Evolutionary conservation across 2,113 vertebrate genomes (phyloP), one percentile per base, ranked within the genome.

Genomic region (Saccopteryx leptura): DNA sequence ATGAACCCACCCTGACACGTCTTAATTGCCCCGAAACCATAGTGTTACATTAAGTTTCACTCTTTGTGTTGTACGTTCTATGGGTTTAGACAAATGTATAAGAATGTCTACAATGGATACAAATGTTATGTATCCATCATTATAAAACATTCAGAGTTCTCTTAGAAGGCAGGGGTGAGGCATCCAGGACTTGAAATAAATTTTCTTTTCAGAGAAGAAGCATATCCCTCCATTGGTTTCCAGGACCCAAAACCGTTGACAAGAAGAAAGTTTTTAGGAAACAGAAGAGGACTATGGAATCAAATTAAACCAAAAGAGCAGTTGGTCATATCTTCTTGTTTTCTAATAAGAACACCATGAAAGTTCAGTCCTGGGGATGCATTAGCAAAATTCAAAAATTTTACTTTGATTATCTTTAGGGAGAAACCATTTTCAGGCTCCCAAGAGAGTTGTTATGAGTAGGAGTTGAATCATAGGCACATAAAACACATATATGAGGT

Each of bases 391-490:
- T 28, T 24, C 46, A 63, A 69, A 88, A 80, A 33, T 69, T 69
- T 88, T 18, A 26, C 63, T 76, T 65, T 84, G 9, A 7, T 65
- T 65, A 56, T 68, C 28, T 90, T 92, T 74, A 84, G 76, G 75
- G 48, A 65, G 31, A 86, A 92, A 90, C 56, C 24, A 61, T 90
- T 87, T 94, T 65, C 52, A 83, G 76, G 46, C 24, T 88, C 31
- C 21, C 74, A 83, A 48, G 11, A 48, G 5, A 15, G 60, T 63
- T 48, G 15, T 18, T 46, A 28, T 33, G 58, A 63, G 76, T 80
- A 24, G 54, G 76, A 58, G 76, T 58, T 58, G 54, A 60, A n/a
- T n/a, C 76, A 39, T 13, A 14, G n/a, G 24, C 60, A 48, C 8
- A 2, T 11, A 31, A 48, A 13, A 63, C 31, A 17, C 79, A 21